Evolutionary conservation across 2,113 vertebrate genomes (phyloP).

Genomic region (Ciconia stormi): DNA sequence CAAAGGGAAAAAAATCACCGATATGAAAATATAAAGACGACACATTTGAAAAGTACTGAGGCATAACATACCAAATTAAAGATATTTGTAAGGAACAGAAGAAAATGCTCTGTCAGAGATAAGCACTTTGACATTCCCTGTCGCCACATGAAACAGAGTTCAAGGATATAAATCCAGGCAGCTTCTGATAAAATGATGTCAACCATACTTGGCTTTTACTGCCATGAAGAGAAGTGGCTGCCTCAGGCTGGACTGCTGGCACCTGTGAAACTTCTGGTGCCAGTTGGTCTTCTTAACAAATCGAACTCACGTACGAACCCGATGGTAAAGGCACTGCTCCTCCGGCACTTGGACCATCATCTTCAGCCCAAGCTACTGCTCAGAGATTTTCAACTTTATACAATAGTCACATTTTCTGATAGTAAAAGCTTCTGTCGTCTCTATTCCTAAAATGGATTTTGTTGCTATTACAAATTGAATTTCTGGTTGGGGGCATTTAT

Average conservation of each 20-base stretch:
- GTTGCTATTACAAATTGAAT: not conserved
- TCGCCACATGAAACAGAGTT: not conserved
- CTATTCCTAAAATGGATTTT: not conserved
- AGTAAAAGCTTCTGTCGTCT: not conserved
- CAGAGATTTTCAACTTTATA: not conserved
- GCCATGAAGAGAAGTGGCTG: not conserved
- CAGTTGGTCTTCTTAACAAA: not conserved
- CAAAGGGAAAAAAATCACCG: not conserved
- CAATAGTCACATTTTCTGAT: not conserved
- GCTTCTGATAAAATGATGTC: not conserved
- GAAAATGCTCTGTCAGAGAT: not conserved
- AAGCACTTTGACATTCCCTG: not conserved
- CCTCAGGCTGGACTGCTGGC: not conserved
- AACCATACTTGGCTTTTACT: not conserved
- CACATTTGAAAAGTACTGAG: not conserved
- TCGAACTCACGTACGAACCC: not conserved
- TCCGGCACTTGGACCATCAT: not conserved
- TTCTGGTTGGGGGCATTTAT: constrained; percentile 1
- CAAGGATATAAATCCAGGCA: not conserved
- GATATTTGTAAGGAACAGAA: not conserved
- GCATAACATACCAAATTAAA: not conserved
- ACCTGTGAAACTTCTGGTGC: not conserved
- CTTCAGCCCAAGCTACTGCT: not conserved
- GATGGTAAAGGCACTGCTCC: not conserved
- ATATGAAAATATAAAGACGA: not conserved